Conservation (phyloP, 2,113 vertebrate genomes). For the Rhineura floridana region DNA sequence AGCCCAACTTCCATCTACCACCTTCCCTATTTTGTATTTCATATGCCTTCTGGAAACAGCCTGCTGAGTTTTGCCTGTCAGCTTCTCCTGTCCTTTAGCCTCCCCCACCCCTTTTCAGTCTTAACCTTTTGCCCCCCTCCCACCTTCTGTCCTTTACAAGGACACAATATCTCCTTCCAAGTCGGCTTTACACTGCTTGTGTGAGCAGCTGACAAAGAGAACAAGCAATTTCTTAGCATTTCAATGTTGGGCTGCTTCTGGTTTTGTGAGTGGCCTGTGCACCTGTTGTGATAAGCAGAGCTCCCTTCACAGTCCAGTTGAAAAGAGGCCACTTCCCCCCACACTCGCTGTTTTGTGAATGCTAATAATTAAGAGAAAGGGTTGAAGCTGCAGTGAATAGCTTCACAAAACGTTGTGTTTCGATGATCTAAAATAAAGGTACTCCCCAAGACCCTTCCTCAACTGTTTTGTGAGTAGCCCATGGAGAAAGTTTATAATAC, state of each 20-base stretch:
- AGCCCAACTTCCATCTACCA: not conserved
- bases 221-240: conserved; percentile 77
- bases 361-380: conserved; percentile 68
- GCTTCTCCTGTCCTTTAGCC: not conserved
- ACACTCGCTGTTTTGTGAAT: conserved; percentile 65
- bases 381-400: conserved; percentile 41
- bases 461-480: conserved; percentile 8
- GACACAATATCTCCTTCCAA: conserved; percentile 66
- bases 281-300: conserved; percentile 77
- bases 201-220: conserved; percentile 78
- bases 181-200: conserved; percentile 68
- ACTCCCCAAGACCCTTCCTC: conserved; percentile 21
- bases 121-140: conserved; percentile 39
- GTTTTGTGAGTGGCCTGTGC: conserved; percentile 74
- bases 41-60: not conserved
- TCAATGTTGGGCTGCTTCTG: conserved; percentile 70
- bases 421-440: conserved; percentile 33
- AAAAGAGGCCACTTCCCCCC: conserved; percentile 60
- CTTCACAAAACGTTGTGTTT: conserved; percentile 44
- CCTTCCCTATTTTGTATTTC: conserved; percentile 16
- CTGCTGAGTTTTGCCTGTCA: accelerated
- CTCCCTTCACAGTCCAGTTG: conserved; percentile 68
- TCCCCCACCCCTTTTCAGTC: conserved; percentile 15
- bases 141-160: conserved; percentile 31
- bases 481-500: not conserved